Conservation (phyloP, 2,797 vertebrate genomes). For the Phylloscopus collybita region DNA sequence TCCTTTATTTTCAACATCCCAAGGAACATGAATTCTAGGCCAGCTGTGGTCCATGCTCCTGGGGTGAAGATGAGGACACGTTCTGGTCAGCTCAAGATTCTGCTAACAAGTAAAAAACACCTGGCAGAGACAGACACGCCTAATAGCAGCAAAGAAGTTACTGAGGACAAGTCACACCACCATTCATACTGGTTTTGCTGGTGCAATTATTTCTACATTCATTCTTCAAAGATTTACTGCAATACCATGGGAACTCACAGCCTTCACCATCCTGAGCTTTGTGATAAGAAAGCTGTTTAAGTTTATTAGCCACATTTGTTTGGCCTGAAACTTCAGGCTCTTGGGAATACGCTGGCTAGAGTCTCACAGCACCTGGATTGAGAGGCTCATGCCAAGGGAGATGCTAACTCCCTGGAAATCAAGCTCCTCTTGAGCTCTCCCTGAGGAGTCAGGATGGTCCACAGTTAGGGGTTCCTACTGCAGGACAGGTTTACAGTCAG, state of each 20-base stretch:
- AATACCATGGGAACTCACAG: not conserved
- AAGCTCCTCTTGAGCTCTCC: not conserved
- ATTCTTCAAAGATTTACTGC: not conserved
- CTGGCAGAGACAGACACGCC: not conserved
- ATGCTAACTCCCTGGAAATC: not conserved
- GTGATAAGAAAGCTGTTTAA: not conserved
- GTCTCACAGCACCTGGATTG: not conserved
- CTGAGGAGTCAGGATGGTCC: not conserved
- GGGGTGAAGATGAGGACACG: not conserved
- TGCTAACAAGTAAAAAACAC: not conserved
- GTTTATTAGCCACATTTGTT: not conserved
- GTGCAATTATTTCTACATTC: conserved; percentile 53
- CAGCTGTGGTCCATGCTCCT: conserved; percentile 14
- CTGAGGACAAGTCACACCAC: not conserved
- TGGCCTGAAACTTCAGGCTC: not conserved
- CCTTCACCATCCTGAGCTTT: not conserved
- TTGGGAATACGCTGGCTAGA: not conserved
- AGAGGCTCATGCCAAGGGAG: not conserved
- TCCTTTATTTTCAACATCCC: not conserved
- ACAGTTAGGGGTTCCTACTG: not conserved
- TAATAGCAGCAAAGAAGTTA: conserved; percentile 42
- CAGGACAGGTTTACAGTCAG: not conserved
- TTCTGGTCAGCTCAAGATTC: not conserved
- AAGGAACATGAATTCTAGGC: conserved; percentile 2
- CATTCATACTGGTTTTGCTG: conserved; percentile 27